Percentiles rank a stretch among this genome's conserved stretches.
Evolutionary conservation across 2,888 invertebrate genomes (phyloP).

Genomic region (Cartodere bifasciata): DNA sequence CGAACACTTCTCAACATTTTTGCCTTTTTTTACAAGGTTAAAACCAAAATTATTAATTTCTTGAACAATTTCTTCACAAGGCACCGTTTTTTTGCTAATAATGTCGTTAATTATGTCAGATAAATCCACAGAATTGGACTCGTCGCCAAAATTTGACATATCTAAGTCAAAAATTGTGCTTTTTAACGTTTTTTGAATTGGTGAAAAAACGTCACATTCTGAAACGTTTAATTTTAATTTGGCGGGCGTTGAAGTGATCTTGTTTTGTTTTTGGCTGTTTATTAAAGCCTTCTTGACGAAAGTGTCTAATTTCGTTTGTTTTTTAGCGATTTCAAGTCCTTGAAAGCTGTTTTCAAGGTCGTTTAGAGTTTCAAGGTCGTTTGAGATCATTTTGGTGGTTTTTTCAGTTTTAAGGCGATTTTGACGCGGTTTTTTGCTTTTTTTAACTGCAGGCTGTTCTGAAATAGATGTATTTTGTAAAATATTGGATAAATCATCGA

Average conservation of each 20-base stretch:
- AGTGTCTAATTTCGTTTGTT: slow-evolving; percentile 22
- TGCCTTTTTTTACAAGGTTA: slow-evolving; percentile 1
- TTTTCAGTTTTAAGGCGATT: no score
- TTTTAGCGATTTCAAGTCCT: slow-evolving; percentile 11
- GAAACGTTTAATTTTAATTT: no score
- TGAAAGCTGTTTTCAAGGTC: slow-evolving; percentile 13
- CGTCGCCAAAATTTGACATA: slow-evolving; percentile 30
- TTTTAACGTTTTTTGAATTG: no score
- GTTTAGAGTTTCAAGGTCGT: slow-evolving; percentile 17
- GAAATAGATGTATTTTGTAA: slow-evolving; percentile 23
- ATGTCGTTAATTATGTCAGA: slow-evolving; percentile 43
- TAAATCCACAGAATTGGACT: slow-evolving; percentile 36
- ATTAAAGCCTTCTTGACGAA: slow-evolving; percentile 22
- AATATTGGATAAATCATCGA: slow-evolving; percentile 17
- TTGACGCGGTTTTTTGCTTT: slow-evolving; percentile 22
- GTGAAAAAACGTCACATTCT: no score
- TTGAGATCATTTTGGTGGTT: no score
- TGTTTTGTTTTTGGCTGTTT: slow-evolving; percentile 24
- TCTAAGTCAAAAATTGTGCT: slow-evolving; percentile 24
- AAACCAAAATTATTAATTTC: slow-evolving; percentile 16
- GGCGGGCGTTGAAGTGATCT: no score
- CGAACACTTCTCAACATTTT: slow-evolving; percentile 1
- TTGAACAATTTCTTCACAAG: slow-evolving; percentile 17
- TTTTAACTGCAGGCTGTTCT: slow-evolving; percentile 22
- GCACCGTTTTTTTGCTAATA: slow-evolving; percentile 24